Conservation (phyloP, 2,113 vertebrate genomes). For the Hydropotes inermis region DNA sequence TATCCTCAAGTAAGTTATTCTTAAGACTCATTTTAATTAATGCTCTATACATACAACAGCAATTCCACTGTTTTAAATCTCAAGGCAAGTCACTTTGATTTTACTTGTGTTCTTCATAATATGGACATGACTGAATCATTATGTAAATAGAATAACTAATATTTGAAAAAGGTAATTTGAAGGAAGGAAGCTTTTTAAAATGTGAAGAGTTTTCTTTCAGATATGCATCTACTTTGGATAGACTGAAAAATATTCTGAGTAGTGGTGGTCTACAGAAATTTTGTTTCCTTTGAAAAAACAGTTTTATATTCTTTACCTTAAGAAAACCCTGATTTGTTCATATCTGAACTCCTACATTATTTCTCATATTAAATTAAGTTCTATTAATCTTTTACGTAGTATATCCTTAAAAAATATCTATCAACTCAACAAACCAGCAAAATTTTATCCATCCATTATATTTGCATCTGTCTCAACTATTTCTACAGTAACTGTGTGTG, state of each 20-base stretch:
- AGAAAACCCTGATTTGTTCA: neutral
- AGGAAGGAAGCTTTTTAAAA: neutral
- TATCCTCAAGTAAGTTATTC: neutral
- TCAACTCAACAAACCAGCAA: neutral
- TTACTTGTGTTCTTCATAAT: neutral
- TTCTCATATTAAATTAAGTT: neutral
- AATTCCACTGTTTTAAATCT: neutral
- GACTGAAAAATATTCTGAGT: neutral
- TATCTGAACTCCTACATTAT: neutral
- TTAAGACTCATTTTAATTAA: neutral
- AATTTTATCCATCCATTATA: neutral
- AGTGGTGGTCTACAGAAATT: neutral
- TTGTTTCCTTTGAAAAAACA: neutral
- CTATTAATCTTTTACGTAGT: neutral
- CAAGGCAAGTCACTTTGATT: neutral
- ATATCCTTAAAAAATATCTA: neutral
- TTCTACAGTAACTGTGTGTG: neutral
- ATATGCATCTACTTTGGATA: neutral
- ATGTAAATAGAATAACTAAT: neutral
- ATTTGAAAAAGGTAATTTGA: neutral
- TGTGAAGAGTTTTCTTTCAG: neutral
- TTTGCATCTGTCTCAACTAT: neutral
- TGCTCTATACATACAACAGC: neutral
- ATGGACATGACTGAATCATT: neutral
- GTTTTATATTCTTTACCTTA: neutral